Evolutionary conservation across 1,140 invertebrate species (phyloP), one percentile per base, ranked within the genome.

Genomic region (Drosophila sproati): DNA sequence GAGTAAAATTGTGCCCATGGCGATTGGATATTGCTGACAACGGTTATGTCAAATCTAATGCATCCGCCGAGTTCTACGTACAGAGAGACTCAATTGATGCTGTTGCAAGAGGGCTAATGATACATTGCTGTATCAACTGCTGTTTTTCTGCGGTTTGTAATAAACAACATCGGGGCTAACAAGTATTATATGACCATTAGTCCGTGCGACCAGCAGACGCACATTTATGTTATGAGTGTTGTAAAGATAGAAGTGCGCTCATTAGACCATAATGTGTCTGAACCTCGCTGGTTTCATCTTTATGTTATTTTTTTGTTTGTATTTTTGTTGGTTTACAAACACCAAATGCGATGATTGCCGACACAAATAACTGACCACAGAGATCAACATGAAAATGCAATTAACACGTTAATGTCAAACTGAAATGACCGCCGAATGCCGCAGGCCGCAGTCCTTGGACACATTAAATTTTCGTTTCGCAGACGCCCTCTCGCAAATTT

Each of bases 311-410:
- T 50, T 50, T 50, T 50, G 1, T 20, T 20, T 20, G 20, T 20
- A 6, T 10, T 39, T 39, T 39, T 55, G 60, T 43, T n/a, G 39
- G 39, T 43, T 8, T 43, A 64, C 62, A 64, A 59, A 57, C 20
- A 43, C 10, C 39, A 43, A 43, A 10, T 43, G 39, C 39, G 39
- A 4, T 8, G 39, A 35, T 34, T 51, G 37, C 57, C 28, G 29
- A 39, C 66, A 56, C 52, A 82, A 31, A 57, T 78, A 80, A 78
- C 81, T 72, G 74, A 85, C 71, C 70, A 34, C 69, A 75, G 61
- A 54, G 52, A 62, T 81, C 74, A 89, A 89, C 85, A 89, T 89
- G 85, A 85, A 89, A 89, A 85, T 85, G 86, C 85, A 89, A 89
- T 89, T 89, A 89, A 85, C 81, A 80, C 78, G 66, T 85, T 85